Conservation (phyloP, 1,140 invertebrate species). For the Thrips palmi region DNA sequence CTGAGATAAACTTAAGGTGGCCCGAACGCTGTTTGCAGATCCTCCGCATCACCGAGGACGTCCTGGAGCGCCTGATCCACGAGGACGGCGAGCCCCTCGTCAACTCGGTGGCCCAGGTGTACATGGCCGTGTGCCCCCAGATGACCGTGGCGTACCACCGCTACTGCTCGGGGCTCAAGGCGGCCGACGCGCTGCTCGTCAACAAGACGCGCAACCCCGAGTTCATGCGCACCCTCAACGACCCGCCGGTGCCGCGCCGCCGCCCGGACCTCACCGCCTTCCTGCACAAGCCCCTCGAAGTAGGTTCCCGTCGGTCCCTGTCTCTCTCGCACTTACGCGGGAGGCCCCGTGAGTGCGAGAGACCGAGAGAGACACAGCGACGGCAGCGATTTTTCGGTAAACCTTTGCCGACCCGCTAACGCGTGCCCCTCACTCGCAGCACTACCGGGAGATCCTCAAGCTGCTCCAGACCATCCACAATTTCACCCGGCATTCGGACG, state of each 20-base stretch:
- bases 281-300: constrained; percentile 56
- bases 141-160: constrained; percentile 52
- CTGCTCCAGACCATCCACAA: constrained; percentile 27
- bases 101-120: constrained; percentile 25
- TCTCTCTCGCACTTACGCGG: no score
- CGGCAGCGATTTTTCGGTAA: no score
- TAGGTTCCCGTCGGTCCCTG: no score
- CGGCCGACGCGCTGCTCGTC: constrained; percentile 60
- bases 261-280: constrained; percentile 65
- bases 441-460: constrained; percentile 41
- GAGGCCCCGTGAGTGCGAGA: no score
- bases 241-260: constrained; percentile 53
- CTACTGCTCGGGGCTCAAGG: constrained; percentile 62
- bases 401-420: no score
- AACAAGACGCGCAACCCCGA: constrained; percentile 33
- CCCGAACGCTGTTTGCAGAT: constrained; percentile 33
- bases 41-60: constrained; percentile 55
- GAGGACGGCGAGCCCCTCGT: constrained; percentile 49
- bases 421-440: no score
- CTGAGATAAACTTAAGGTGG: neutral
- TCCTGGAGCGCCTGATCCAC: constrained; percentile 50
- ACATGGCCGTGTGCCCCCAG: neutral
- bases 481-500: constrained; percentile 24
- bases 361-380: no score
- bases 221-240: constrained; percentile 51